A percentile compares a stretch with the other conserved stretches of the same genome.
phyloP scores from a whole-genome alignment of 92 coral and sea anemone species.

The Montipora capitata region DNA sequence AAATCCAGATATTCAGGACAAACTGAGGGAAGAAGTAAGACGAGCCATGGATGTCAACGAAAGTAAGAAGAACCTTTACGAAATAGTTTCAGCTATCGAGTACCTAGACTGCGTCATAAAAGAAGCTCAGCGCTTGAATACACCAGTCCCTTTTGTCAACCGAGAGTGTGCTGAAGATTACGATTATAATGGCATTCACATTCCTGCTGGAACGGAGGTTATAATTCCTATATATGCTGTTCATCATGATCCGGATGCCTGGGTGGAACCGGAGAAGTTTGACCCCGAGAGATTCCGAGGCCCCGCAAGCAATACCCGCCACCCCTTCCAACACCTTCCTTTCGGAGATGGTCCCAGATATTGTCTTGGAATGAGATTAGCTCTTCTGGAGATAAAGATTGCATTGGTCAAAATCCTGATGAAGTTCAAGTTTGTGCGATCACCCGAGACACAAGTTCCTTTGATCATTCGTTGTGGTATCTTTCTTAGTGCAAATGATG shows the following conservation, averaged over 20 bases:
- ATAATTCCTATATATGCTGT: conserved; percentile 60
- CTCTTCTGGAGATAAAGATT: conserved; percentile 75
- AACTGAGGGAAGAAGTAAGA: conserved; percentile 33
- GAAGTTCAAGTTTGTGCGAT: conserved; percentile 74
- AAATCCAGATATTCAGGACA: conserved; percentile 51
- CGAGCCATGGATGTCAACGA: conserved; percentile 26
- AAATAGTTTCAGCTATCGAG: conserved; percentile 60
- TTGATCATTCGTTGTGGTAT: conserved; percentile 53
- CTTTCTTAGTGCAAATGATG: conserved; percentile 62
- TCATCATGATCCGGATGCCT: conserved; percentile 77
- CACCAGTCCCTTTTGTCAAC: conserved; percentile 50
- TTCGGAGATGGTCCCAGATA: conserved; percentile 86
- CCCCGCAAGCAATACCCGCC: conserved; percentile 71
- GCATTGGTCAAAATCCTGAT: conserved; percentile 72
- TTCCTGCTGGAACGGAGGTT: conserved; percentile 76
- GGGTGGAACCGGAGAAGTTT: conserved; percentile 70
- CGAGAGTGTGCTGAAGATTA: conserved; percentile 56
- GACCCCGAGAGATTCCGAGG: conserved; percentile 83
- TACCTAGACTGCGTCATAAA: conserved; percentile 80
- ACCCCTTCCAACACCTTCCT: conserved; percentile 81
- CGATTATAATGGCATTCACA: conserved; percentile 37
- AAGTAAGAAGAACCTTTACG: conserved; percentile 44
- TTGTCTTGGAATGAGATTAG: conserved; percentile 84
- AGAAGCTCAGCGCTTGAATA: conserved; percentile 67
- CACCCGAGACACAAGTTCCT: conserved; percentile 83